A percentile compares a stretch with the other conserved stretches of the same genome.
phyloP scores from a whole-genome alignment of 2,113 vertebrate species.

The Prionailurus bengalensis region DNA sequence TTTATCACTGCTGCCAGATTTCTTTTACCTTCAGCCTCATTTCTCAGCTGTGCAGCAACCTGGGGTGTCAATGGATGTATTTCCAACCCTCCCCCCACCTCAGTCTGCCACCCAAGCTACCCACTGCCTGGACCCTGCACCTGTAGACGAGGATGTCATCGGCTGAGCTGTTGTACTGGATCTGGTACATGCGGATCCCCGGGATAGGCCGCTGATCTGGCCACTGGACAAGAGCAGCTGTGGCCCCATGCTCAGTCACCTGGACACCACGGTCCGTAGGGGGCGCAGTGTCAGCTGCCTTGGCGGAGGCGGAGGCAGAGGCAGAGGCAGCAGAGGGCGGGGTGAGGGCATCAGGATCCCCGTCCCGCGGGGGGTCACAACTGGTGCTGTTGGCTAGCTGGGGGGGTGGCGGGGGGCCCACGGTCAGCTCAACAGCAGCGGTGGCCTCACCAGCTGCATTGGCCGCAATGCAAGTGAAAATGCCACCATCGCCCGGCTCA shows the following conservation, averaged over 20 bases:
- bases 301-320: slow-evolving; percentile 60
- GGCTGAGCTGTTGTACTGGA: slow-evolving; percentile 96
- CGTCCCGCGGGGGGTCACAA: slow-evolving; percentile 87
- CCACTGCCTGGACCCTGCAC: slow-evolving; percentile 81
- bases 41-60: background rate
- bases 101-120: background rate
- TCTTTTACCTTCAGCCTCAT: background rate
- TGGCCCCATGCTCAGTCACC: slow-evolving; percentile 93
- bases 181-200: slow-evolving; percentile 95
- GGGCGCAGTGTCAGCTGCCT: slow-evolving; percentile 85
- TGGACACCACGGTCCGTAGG: slow-evolving; percentile 89
- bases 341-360: slow-evolving; percentile 93
- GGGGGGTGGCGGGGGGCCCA: slow-evolving; percentile 89
- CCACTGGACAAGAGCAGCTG: slow-evolving; percentile 95
- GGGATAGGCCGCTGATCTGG: slow-evolving; percentile 90
- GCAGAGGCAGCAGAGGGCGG: slow-evolving; percentile 89
- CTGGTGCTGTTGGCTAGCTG: slow-evolving; percentile 95
- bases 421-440: slow-evolving; percentile 91
- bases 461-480: slow-evolving; percentile 96
- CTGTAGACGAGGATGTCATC: slow-evolving; percentile 97
- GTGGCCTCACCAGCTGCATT: slow-evolving; percentile 97
- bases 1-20: background rate
- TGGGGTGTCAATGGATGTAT: background rate
- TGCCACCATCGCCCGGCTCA: slow-evolving; percentile 89
- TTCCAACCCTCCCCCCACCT: background rate